A percentile compares a stretch with the other conserved stretches of the same genome.
Conservation (phyloP, 1,140 invertebrate species). For the Apis laboriosa region DNA sequence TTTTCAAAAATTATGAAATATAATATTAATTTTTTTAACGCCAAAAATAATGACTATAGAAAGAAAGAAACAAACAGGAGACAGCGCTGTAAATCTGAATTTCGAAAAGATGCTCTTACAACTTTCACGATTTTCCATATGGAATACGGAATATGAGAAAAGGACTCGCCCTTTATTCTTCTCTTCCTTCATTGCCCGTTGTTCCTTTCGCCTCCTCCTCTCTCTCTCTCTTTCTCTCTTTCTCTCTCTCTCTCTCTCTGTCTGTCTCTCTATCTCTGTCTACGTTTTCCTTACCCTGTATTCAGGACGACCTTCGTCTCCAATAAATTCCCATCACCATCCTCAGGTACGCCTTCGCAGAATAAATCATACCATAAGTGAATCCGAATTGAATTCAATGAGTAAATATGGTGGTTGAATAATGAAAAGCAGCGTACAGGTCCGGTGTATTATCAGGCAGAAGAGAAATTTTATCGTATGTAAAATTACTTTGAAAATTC, state of each 20-base stretch:
- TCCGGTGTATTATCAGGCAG: not conserved
- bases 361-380: conserved; percentile 79
- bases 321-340: conserved; percentile 78
- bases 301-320: conserved; percentile 69
- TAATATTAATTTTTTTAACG: not conserved
- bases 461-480: not conserved
- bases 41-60: not conserved
- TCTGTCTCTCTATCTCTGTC: conserved; percentile 4
- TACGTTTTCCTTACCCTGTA: conserved; percentile 52
- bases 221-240: conserved; percentile 1
- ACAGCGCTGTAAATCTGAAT: conserved; percentile 37
- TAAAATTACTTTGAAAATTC: conserved; percentile 13
- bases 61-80: not conserved
- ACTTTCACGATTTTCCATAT: conserved; percentile 58
- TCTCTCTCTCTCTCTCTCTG: not conserved
- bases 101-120: conserved; percentile 51
- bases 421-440: conserved; percentile 64
- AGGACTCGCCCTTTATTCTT: conserved; percentile 56
- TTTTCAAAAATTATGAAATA: no score
- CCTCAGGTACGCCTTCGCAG: conserved; percentile 71
- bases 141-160: conserved; percentile 64
- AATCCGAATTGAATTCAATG: conserved; percentile 80
- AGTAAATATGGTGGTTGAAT: conserved; percentile 79
- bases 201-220: conserved; percentile 29
- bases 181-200: conserved; percentile 48